Conservation (phyloP, 2,113 vertebrate genomes). For the Megalops atlanticus region DNA sequence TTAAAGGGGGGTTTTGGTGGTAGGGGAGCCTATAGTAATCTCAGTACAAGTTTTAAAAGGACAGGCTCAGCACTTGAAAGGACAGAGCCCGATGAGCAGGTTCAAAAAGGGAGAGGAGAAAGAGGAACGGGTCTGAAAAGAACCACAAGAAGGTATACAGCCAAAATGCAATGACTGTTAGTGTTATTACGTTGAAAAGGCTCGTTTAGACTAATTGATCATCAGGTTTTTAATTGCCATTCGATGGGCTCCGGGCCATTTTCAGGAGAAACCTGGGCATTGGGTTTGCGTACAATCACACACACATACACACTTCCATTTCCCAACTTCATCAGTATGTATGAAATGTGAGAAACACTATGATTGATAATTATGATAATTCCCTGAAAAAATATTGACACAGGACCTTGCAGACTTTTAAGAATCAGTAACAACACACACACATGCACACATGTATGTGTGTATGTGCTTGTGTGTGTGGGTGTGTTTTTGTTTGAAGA, state of each 20-base stretch:
- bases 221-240: not conserved
- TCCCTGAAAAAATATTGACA: too few species aligned
- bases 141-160: not conserved
- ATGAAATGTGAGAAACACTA: too few species aligned
- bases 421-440: not conserved
- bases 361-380: too few species aligned
- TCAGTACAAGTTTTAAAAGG: not conserved
- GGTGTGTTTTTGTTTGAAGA: too few species aligned
- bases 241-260: not conserved
- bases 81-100: not conserved
- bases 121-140: not conserved
- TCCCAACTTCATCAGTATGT: too few species aligned
- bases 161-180: not conserved
- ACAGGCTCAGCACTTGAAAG: not conserved
- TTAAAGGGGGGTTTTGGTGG: not conserved
- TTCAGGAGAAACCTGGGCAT: too few species aligned
- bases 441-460: not conserved
- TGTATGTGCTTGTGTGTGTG: too few species aligned
- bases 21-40: not conserved
- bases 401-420: not conserved
- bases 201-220: not conserved
- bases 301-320: too few species aligned
- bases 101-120: not conserved
- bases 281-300: too few species aligned
- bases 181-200: not conserved